Evolutionary conservation across 2,113 vertebrate species (phyloP), one percentile per base, ranked within the genome.

Genomic region (Tretioscincus oriximinensis): DNA sequence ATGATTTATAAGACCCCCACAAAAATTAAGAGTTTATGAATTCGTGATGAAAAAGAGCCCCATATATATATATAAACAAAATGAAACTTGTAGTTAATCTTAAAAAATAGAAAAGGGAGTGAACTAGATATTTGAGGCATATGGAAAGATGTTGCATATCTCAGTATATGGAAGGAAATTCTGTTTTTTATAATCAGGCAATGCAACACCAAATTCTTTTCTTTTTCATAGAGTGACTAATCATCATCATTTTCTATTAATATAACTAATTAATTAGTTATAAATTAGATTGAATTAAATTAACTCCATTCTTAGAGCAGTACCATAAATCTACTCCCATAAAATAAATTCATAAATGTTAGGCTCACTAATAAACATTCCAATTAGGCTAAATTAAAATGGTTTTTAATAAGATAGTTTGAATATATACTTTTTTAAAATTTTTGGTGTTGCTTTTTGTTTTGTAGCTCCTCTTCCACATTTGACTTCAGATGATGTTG

Each of bases 401-500:
- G 85, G 80, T 90, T 91, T 84, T 61, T 88, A 58, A 58, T 58
- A 88, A 89, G 81, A 83, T 88, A 76, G 88, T 85, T 81, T 86
- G 73, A 76, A 29, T 83, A 73, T 69, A 80, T 83, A 73, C 67
- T 79, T 92, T 89, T 92, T 94, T 95, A 95, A 91, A 81, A 95
- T 93, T 89, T 90, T 94, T 91, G 91, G 87, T 92, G 92, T 95
- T 90, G 93, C 93, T 94, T 93, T 93, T 90, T 94, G 90, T 95
- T 95, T 96, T 95, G 91, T 94, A 97, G 97, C 97, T 95, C 97
- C 97, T 95, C 97, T 97, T 96, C 96, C 96, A 94, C 97, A 97
- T 96, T 96, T 97, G 97, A 97, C 97, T 95, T 97, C 97, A 94
- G 97, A 97, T 95, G 97, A 97, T 95, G 97, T 97, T 95, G 97